Evolutionary conservation across 1,140 invertebrate species (phyloP).

Genomic region (Arion vulgaris): DNA sequence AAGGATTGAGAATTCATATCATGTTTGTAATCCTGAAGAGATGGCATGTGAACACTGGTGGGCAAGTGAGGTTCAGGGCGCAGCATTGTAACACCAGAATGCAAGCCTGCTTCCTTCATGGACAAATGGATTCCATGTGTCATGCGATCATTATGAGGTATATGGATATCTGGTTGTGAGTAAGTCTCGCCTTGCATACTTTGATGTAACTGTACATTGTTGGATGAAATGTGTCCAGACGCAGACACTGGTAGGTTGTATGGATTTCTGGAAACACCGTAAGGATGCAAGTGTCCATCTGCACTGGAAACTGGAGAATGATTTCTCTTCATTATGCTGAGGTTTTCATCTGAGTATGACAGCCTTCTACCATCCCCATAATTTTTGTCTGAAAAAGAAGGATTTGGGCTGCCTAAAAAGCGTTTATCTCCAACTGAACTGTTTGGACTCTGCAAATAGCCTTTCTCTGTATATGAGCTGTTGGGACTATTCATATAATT

Average conservation of each 20-base stretch:
- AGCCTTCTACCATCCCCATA: conserved; percentile 8
- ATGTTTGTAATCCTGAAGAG: conserved; percentile 29
- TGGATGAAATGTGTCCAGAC: conserved; percentile 13
- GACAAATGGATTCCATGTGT: conserved; percentile 11
- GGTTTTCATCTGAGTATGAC: conserved; percentile 16
- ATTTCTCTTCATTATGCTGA: conserved; percentile 23
- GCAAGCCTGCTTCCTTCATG: background rate
- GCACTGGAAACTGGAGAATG: conserved; percentile 11
- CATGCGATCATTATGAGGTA: conserved; percentile 1
- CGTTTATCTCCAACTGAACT: background rate
- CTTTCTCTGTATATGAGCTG: conserved; percentile 2
- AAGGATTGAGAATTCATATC: conserved; percentile 21
- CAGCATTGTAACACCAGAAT: conserved; percentile 6
- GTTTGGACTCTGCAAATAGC: conserved; percentile 1
- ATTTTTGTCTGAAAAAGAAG: conserved; percentile 3
- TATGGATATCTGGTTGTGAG: conserved; percentile 15
- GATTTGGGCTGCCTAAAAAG: conserved; percentile 6
- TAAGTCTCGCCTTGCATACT: conserved; percentile 5
- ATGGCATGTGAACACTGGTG: conserved; percentile 1
- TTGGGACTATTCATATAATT: background rate
- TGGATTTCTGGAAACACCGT: conserved; percentile 21
- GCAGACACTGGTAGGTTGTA: conserved; percentile 10
- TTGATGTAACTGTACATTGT: background rate
- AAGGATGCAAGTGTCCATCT: conserved; percentile 7
- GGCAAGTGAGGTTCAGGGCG: conserved; percentile 26